A percentile compares a stretch with the other conserved stretches of the same genome.
phyloP scores from a whole-genome alignment of 2,888 invertebrate species.

The Cephus rjabovi region DNA sequence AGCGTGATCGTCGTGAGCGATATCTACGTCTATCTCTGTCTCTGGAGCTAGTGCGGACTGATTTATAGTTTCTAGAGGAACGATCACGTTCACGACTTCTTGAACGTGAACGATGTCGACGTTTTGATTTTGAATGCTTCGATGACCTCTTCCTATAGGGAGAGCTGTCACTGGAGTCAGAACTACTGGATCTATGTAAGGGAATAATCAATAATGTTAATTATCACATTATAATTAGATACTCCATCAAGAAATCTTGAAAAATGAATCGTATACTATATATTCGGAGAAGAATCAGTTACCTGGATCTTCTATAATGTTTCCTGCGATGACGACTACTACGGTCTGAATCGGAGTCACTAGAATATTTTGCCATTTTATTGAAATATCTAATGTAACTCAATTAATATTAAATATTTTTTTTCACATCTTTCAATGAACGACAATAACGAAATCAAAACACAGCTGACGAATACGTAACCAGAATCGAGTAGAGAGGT shows the following conservation, averaged over 20 bases:
- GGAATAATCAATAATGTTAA: neutral
- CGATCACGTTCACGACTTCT: conserved; percentile 52
- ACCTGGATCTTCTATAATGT: conserved; percentile 50
- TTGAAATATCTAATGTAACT: neutral
- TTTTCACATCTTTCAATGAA: neutral
- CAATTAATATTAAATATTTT: neutral
- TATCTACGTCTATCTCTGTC: conserved; percentile 54
- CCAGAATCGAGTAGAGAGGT: neutral
- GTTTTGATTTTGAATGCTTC: conserved; percentile 54
- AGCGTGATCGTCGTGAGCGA: conserved; percentile 49
- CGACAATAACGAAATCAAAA: neutral
- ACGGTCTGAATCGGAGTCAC: conserved; percentile 61
- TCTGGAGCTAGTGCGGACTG: conserved; percentile 51
- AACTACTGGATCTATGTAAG: conserved; percentile 51
- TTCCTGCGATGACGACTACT: conserved; percentile 54
- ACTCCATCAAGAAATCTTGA: neutral
- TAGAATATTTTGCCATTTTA: conserved; percentile 59
- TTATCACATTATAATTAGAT: neutral
- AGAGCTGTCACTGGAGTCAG: conserved; percentile 55
- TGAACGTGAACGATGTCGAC: conserved; percentile 54
- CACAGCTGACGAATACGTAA: neutral
- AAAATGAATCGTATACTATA: neutral
- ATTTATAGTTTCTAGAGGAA: conserved; percentile 50
- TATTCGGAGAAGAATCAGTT: neutral
- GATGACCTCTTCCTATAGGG: conserved; percentile 51